phyloP scores from a whole-genome alignment of 1,140 invertebrate genomes.

The Drosophila nannoptera region DNA sequence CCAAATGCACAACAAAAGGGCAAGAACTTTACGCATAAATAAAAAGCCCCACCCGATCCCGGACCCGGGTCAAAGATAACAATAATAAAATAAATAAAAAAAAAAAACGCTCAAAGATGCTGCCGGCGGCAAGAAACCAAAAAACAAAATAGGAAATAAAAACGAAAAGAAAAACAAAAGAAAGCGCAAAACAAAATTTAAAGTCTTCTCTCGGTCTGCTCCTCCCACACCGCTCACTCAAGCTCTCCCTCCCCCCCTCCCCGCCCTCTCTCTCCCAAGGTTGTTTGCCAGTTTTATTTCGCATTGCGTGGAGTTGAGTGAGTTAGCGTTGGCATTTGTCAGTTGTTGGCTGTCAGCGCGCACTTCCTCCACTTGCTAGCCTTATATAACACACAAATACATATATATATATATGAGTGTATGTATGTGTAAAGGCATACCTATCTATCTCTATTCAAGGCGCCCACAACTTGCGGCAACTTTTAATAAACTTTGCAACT shows the following conservation, averaged over 20 bases:
- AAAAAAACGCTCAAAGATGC: constrained; percentile 59
- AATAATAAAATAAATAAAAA: constrained; percentile 49
- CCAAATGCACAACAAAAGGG: constrained; percentile 39
- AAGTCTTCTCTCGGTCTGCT: constrained; percentile 34
- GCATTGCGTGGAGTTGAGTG: constrained; percentile 65
- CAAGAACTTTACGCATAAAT: constrained; percentile 56
- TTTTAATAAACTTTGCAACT: constrained; percentile 73
- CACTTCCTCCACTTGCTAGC: constrained; percentile 45
- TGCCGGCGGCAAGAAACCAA: constrained; percentile 44
- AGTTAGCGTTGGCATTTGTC: constrained; percentile 74
- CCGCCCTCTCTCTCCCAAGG: constrained; percentile 10
- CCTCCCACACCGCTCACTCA: constrained; percentile 15
- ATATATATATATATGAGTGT: background rate
- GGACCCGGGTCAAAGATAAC: constrained; percentile 60
- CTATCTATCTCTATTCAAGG: constrained; percentile 22
- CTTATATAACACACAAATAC: background rate
- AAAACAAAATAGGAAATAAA: constrained; percentile 21
- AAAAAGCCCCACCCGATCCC: constrained; percentile 46
- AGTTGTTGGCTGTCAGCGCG: constrained; percentile 66
- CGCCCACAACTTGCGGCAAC: constrained; percentile 59
- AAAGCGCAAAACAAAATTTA: constrained; percentile 44
- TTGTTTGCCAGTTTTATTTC: constrained; percentile 55
- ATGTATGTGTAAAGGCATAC: background rate
- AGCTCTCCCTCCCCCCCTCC: constrained; percentile 21
- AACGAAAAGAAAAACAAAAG: constrained; percentile 24